Evolutionary conservation across 2,113 vertebrate genomes (phyloP).

Genomic region (Phainopepla nitens): DNA sequence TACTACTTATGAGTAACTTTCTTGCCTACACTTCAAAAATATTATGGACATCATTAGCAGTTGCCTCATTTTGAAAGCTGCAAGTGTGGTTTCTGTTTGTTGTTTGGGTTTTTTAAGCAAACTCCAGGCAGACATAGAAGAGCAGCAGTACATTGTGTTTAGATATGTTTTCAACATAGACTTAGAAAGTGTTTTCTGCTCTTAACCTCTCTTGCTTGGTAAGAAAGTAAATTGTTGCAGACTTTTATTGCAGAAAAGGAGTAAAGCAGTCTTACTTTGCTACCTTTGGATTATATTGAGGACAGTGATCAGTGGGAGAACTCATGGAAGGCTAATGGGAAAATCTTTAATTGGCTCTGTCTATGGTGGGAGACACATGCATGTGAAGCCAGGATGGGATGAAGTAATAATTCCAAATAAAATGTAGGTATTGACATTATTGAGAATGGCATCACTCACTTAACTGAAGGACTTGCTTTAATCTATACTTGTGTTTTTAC

Average conservation of each 20-base stretch:
- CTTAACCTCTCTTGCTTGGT: neutral
- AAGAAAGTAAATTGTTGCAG: neutral
- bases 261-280: neutral
- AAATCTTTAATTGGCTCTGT: neutral
- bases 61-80: neutral
- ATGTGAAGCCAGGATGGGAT: neutral
- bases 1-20: neutral
- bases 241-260: neutral
- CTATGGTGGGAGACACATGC: neutral
- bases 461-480: neutral
- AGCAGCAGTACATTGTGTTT: neutral
- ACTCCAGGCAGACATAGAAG: neutral
- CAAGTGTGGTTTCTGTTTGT: neutral
- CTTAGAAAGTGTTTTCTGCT: neutral
- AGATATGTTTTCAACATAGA: neutral
- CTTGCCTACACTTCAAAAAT: fast-evolving
- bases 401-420: neutral
- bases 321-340: neutral
- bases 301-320: neutral
- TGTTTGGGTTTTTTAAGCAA: neutral
- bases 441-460: neutral
- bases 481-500: neutral
- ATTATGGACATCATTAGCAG: neutral
- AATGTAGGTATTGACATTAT: neutral
- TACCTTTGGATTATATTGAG: neutral